Evolutionary conservation across 1,140 invertebrate genomes (phyloP), one percentile per base, ranked within the genome.

Genomic region (Hylyphantes graminicola): DNA sequence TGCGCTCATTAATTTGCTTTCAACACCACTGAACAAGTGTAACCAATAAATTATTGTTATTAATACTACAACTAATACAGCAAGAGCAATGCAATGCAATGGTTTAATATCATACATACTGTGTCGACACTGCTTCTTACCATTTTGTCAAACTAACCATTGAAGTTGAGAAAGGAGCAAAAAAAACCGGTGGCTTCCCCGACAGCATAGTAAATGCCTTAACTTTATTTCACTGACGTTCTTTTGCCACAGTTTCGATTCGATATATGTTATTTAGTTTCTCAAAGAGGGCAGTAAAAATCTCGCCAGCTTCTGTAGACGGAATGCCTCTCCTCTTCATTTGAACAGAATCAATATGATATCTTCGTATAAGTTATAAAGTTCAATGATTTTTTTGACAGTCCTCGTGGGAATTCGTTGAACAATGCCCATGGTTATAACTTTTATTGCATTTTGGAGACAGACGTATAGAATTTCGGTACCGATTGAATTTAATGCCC

Each of bases 261-360:
- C 61, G 19, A 15, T n/a, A 76, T 76, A 15, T 76, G 74, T 76
- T 76, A 76, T 76, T 76, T 76, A 76, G 74, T 54, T 76, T 35
- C 35, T 35, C 35, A 64, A 17, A 76, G 74, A 64, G 12, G 35
- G 74, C 59, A 76, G 59, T 63, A 76, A 64, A 76, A 76, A 76
- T 76, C 50, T 61, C 48, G 64, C 17, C 55, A 75, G 54, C 57
- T 61, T 55, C 12, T 48, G 55, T 48, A 35, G 72, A 74, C 35
- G 35, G 54, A 15, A 74, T 15, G 15, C 57, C 17, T 74, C 21
- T 59, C 21, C 61, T 12, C 48, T 64, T 50, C 4, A 9, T 11
- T 51, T 63, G n/a, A 7, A 51, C n/a, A 76, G 61, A 64, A 64
- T 76, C 74, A 48, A 76, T 76, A 51, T 53, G 57, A 15, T 50